Conservation (phyloP, 1,140 invertebrate species). For the Fopius arisanus region DNA sequence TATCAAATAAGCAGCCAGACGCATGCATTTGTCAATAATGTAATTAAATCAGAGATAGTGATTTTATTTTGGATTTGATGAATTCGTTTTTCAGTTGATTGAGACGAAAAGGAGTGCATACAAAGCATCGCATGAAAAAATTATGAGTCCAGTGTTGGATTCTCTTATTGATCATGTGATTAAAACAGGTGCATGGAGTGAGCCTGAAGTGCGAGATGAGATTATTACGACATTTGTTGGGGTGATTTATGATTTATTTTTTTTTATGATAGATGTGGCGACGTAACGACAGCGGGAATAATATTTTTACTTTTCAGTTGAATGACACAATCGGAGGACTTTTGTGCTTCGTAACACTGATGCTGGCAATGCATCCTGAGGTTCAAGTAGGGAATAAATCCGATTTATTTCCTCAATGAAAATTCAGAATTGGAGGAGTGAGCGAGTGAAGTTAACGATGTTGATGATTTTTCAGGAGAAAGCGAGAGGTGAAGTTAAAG, state of each 20-base stretch:
- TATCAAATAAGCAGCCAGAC: background rate
- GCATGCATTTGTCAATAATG: background rate
- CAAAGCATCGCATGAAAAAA: background rate
- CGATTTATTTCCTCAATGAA: background rate
- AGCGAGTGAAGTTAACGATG: background rate
- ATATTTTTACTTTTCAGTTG: background rate
- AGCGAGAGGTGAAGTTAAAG: slow-evolving; percentile 64
- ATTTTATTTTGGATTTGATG: background rate
- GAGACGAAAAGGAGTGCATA: background rate
- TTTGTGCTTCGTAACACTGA: background rate
- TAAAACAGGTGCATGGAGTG: background rate
- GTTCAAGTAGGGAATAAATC: background rate
- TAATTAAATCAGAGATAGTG: background rate
- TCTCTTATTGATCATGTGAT: background rate
- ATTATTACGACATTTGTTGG: background rate
- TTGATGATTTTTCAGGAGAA: slow-evolving; percentile 40
- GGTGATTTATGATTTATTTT: too few relatives aligned
- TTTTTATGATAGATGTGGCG: too few relatives aligned
- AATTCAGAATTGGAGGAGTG: background rate
- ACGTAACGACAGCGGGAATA: too few relatives aligned
- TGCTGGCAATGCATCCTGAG: background rate
- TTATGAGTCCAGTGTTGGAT: background rate
- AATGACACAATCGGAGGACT: background rate
- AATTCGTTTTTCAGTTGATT: background rate
- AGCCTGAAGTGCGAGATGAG: background rate